A percentile compares a stretch with the other conserved stretches of the same genome.
Conservation (phyloP, 2,888 invertebrate species). For the Platycheirus albimanus region DNA sequence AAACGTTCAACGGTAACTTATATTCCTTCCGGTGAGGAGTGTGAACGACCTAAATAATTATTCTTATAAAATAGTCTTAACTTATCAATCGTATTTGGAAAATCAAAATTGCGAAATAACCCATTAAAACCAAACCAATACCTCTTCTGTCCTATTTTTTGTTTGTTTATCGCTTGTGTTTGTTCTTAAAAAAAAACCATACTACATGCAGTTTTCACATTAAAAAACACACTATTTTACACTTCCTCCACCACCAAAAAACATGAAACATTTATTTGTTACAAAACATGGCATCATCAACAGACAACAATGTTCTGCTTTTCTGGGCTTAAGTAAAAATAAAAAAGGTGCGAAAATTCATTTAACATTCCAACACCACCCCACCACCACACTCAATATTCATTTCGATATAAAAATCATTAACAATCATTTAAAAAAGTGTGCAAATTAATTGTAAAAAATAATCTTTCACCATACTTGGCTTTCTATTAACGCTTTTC, state of each 20-base stretch:
- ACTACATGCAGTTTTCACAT: constrained; percentile 29
- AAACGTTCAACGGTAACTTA: constrained; percentile 54
- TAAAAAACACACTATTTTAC: constrained; percentile 41
- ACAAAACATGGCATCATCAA: constrained; percentile 50
- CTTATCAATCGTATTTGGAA: constrained; percentile 82
- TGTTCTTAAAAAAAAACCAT: neutral
- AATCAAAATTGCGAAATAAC: constrained; percentile 78
- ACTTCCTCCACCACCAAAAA: constrained; percentile 26
- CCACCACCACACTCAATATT: constrained; percentile 43
- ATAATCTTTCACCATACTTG: constrained; percentile 48
- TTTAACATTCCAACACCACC: constrained; percentile 60
- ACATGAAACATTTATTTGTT: constrained; percentile 47
- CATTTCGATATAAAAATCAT: constrained; percentile 43
- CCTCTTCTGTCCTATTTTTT: constrained; percentile 33
- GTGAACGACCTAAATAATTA: constrained; percentile 67
- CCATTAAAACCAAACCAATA: constrained; percentile 64
- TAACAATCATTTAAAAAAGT: constrained; percentile 36
- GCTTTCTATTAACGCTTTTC: constrained; percentile 67
- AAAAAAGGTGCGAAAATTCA: constrained; percentile 60
- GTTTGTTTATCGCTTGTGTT: constrained; percentile 38
- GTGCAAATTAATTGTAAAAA: constrained; percentile 60
- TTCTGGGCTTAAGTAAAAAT: constrained; percentile 19
- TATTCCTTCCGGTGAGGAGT: constrained; percentile 78
- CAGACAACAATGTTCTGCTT: constrained; percentile 67
- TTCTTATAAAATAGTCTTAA: constrained; percentile 50